Evolutionary conservation across 2,113 vertebrate species (phyloP).

Genomic region (Natator depressus): DNA sequence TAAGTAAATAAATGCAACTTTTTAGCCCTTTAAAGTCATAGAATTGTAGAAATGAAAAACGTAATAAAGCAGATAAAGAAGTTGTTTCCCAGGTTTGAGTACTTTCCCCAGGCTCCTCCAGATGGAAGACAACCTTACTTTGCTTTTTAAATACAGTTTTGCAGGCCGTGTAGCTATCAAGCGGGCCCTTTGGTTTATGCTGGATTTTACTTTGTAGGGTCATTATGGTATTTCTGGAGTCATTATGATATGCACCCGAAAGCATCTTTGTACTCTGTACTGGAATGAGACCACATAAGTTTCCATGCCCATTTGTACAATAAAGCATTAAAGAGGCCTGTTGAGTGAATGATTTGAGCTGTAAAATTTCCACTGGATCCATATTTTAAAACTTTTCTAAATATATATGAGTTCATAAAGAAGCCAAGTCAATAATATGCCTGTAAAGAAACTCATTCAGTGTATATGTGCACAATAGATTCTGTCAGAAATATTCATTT

Average conservation of each 20-base stretch:
- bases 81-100: not conserved
- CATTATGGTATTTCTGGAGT: conserved; percentile 15
- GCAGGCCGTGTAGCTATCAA: not conserved
- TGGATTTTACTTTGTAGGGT: not conserved
- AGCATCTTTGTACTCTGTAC: not conserved
- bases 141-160: not conserved
- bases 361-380: not conserved
- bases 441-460: not conserved
- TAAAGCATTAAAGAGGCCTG: not conserved
- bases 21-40: conserved; percentile 40
- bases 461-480: not conserved
- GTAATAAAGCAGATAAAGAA: conserved; percentile 14
- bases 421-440: not conserved
- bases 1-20: conserved; percentile 39
- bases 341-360: not conserved
- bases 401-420: not conserved
- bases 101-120: not conserved
- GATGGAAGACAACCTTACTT: not conserved
- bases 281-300: not conserved
- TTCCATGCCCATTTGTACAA: not conserved
- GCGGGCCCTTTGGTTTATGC: not conserved
- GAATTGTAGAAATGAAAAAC: conserved; percentile 22
- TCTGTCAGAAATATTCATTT: not conserved
- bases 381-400: not conserved
- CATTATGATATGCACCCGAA: not conserved